Conservation (phyloP, 2,797 vertebrate genomes). For the Serranus cabrilla region DNA sequence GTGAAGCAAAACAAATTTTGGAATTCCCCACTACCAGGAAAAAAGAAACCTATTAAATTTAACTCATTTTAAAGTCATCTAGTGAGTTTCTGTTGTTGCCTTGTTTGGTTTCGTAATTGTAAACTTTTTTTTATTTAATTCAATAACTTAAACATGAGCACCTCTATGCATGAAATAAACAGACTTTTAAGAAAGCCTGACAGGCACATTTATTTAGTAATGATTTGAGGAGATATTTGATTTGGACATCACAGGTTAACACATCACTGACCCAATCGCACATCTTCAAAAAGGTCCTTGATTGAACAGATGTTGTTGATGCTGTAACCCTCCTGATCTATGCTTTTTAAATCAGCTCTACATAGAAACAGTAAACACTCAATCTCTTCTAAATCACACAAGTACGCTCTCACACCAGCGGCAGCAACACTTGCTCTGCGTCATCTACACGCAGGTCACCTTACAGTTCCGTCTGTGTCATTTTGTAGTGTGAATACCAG, state of each 20-base stretch:
- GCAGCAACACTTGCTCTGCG: conserved; percentile 33
- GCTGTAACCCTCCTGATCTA: conserved; percentile 5
- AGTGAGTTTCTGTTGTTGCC: background rate
- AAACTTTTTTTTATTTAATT: background rate
- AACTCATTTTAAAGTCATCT: background rate
- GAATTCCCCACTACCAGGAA: background rate
- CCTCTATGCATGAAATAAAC: background rate
- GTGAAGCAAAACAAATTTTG: background rate
- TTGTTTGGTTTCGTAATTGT: background rate
- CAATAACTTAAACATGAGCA: background rate
- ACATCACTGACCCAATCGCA: background rate
- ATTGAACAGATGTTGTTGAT: background rate
- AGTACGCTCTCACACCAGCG: conserved; percentile 32
- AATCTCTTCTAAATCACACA: background rate
- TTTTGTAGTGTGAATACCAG: conserved; percentile 45
- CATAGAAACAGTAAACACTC: conserved; percentile 23
- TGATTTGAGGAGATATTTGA: background rate
- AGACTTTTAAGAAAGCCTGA: background rate
- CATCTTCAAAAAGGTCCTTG: background rate
- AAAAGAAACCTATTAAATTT: background rate
- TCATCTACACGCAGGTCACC: conserved; percentile 35
- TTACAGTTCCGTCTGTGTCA: conserved; percentile 40
- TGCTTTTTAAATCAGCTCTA: conserved; percentile 32
- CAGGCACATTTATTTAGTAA: background rate
- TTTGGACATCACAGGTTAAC: background rate